phyloP scores from a whole-genome alignment of 2,113 vertebrate species.

The Chauna torquata region DNA sequence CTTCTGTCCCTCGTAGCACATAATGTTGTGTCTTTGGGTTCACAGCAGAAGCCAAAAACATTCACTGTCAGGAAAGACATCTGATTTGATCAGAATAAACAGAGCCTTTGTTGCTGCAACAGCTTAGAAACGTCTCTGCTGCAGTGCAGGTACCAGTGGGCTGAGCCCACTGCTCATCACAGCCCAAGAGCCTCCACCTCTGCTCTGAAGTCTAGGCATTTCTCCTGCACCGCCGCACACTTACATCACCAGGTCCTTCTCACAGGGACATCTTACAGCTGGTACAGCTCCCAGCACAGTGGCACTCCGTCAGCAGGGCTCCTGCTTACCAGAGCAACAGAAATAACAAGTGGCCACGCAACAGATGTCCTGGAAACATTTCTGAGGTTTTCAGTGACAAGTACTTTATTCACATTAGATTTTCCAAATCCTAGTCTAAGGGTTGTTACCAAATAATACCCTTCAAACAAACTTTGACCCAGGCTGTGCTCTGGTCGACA shows the following conservation, averaged over 20 bases:
- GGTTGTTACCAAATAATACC: background rate
- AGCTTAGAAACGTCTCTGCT: background rate
- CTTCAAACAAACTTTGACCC: background rate
- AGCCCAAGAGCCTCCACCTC: background rate
- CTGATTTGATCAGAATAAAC: background rate
- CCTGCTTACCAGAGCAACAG: background rate
- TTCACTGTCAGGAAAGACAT: accelerated
- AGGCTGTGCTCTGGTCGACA: background rate
- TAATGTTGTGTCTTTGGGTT: background rate
- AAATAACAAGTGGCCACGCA: background rate
- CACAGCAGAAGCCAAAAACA: background rate
- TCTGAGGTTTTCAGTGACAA: background rate
- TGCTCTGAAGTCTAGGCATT: background rate
- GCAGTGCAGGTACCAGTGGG: background rate
- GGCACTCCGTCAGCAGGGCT: background rate
- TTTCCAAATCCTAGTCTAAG: background rate
- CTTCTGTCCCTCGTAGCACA: background rate
- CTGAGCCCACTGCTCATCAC: background rate
- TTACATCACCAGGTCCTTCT: background rate
- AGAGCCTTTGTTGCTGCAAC: background rate
- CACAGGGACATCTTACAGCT: background rate
- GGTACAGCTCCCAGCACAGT: background rate
- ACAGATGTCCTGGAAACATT: slow-evolving; percentile 16
- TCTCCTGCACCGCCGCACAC: background rate
- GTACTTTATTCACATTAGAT: background rate